Evolutionary conservation across 2,113 vertebrate species (phyloP).

Genomic region (Periophthalmus modestus): DNA sequence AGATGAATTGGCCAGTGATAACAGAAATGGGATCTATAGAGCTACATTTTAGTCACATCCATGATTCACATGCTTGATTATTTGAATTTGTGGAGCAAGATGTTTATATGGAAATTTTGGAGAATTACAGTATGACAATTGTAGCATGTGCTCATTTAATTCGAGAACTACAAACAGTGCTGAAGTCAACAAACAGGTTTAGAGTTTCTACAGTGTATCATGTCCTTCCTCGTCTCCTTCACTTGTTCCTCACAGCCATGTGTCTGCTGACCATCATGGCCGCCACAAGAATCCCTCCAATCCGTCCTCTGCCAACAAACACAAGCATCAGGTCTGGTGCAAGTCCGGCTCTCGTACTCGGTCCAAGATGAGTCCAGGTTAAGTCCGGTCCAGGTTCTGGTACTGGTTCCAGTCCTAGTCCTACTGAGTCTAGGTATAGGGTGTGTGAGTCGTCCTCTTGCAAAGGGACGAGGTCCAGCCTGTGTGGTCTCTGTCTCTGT

Average conservation of each 20-base stretch:
- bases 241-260: neutral
- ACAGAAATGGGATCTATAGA: neutral
- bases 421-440: neutral
- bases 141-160: neutral
- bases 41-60: neutral
- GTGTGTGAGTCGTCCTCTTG: constrained; percentile 10
- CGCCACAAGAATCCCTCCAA: neutral
- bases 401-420: neutral
- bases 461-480: constrained; percentile 11
- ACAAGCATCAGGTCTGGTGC: neutral
- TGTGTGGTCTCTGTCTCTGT: constrained; percentile 9
- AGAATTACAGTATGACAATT: neutral
- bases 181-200: neutral
- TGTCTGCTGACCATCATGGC: constrained; percentile 3
- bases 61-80: neutral
- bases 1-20: too few species aligned
- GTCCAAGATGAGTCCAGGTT: neutral
- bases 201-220: neutral
- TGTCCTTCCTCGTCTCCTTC: neutral
- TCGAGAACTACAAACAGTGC: neutral
- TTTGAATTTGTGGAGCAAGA: too few species aligned
- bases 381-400: neutral
- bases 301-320: neutral
- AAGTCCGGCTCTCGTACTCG: neutral
- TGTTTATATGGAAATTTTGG: neutral